Evolutionary conservation across 2,113 vertebrate species (phyloP).

Genomic region (Platysternon megacephalum): DNA sequence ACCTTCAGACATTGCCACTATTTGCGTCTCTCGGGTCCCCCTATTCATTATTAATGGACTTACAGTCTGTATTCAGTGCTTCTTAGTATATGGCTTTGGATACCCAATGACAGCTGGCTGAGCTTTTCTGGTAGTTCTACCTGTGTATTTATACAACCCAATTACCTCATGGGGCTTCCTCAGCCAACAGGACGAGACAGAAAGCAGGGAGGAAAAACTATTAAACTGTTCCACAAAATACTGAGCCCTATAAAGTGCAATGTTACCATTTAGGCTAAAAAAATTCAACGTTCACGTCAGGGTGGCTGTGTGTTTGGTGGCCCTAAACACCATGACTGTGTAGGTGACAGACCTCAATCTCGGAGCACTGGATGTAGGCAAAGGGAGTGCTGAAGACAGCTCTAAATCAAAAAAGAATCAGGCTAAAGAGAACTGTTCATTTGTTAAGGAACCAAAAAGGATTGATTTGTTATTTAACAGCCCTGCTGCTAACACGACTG

Average conservation of each 20-base stretch:
- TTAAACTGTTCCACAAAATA: background rate
- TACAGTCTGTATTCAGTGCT: background rate
- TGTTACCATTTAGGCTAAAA: background rate
- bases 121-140: background rate
- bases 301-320: too few relatives aligned
- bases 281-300: background rate
- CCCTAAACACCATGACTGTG: too few relatives aligned
- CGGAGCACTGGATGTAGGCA: too few relatives aligned
- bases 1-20: background rate
- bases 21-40: background rate
- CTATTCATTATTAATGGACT: background rate
- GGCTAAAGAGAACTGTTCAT: too few relatives aligned
- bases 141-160: background rate
- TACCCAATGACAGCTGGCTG: background rate
- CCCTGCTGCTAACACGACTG: background rate
- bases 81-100: background rate
- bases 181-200: background rate
- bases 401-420: too few relatives aligned
- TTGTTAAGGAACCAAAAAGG: background rate
- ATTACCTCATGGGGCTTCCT: background rate
- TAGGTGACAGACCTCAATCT: background rate
- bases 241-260: background rate
- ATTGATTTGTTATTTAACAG: background rate
- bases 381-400: background rate
- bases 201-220: background rate